Evolutionary conservation across 2,113 vertebrate species (phyloP), one percentile per base, ranked within the genome.

Genomic region (Caranx ignobilis): DNA sequence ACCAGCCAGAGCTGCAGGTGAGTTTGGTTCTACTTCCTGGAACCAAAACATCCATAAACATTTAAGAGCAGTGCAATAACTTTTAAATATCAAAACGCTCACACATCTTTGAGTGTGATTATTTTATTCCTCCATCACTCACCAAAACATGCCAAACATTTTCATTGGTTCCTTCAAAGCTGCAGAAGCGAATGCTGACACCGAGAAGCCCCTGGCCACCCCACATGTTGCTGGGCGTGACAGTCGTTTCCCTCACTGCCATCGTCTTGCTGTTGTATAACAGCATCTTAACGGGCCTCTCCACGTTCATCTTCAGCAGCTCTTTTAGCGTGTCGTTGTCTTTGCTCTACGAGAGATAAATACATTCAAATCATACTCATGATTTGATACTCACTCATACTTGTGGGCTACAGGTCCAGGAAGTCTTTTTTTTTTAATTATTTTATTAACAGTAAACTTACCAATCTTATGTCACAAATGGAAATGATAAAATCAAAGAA

Each of bases 401-500:
- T 2, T 10, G 0, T 26, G 19, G 18, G 6, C 41, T 3, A 34
- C 5, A 65, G 21, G 56, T 34, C 9, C 37, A 41, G 21, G 6
- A 6, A 1, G 12, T 77, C 31, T 12, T 26, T 26, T 26, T 26
- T 26, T 26, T 26, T 26, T 26, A 26, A 37, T 32, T 3, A 43
- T 6, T 16, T 6, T 10, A 9, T 21, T 43, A 16, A 37, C 3
- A 2, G n/a, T 34, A 43, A 35, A 82, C 82, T 93, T 94, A 99
- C 98, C 95, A 99, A 89, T 95, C 98, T 95, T 0, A 95, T 96
- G 88, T 96, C 96, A 2, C 96, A 96, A 90, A 99, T 96, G 62
- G 98, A 98, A 87, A 99, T 95, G 0, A 99, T 98, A 91, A 99
- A 99, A 93, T 99, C 98, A 93, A 99, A 99, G 94, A 99, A 99